A percentile compares a stretch with the other conserved stretches of the same genome.
phyloP scores from a whole-genome alignment of 2,888 invertebrate genomes.

The Sinotaia quadrata region DNA sequence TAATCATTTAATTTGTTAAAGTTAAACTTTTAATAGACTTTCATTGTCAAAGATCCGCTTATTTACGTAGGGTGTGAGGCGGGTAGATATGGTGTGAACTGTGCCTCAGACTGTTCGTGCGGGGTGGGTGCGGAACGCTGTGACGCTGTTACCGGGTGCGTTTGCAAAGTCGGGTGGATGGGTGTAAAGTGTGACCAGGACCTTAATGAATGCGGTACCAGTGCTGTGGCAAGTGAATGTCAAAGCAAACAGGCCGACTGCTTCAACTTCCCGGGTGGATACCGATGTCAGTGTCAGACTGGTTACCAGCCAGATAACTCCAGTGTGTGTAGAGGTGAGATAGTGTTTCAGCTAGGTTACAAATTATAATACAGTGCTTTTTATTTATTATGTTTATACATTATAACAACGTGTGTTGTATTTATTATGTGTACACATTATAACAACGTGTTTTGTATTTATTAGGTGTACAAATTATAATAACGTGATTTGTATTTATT shows the following conservation, averaged over 20 bases:
- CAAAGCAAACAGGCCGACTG: neutral
- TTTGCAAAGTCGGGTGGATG: neutral
- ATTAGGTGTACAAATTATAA: no score
- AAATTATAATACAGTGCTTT: no score
- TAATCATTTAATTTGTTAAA: no score
- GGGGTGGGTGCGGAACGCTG: neutral
- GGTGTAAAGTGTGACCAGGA: slow-evolving; percentile 12
- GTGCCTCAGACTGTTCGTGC: slow-evolving; percentile 4
- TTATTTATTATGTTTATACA: no score
- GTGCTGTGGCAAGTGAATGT: neutral
- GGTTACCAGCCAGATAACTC: neutral
- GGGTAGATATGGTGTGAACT: slow-evolving; percentile 3
- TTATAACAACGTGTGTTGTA: no score
- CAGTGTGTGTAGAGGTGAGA: slow-evolving; percentile 7
- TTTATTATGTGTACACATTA: no score
- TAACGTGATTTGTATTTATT: no score
- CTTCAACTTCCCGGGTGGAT: neutral
- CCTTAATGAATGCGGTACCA: neutral
- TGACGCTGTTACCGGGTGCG: slow-evolving; percentile 4
- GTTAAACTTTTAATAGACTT: no score
- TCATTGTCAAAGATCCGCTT: neutral
- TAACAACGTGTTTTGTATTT: no score
- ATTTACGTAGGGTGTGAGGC: neutral
- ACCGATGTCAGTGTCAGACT: neutral
- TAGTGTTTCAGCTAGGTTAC: no score